Evolutionary conservation across 2,113 vertebrate genomes (phyloP).

Genomic region (Tonatia bakeri): DNA sequence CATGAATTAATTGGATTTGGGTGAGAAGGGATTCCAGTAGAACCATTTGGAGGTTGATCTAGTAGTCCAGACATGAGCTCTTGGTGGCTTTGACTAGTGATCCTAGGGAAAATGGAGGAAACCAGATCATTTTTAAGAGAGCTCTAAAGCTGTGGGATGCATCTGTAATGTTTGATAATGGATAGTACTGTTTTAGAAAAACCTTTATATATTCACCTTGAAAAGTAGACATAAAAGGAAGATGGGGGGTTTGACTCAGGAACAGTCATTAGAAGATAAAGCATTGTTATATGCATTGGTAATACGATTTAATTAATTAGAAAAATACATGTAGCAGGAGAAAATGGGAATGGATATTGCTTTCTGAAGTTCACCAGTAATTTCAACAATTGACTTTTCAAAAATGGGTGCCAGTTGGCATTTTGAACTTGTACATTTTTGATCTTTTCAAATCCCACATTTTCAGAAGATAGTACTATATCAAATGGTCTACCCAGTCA

Average conservation of each 20-base stretch:
- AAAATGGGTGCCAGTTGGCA: neutral
- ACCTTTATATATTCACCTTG: neutral
- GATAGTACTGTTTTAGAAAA: neutral
- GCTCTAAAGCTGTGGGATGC: neutral
- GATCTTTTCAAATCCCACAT: neutral
- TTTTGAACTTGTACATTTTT: neutral
- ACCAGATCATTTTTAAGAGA: neutral
- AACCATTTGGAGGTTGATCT: neutral
- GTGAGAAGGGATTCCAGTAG: neutral
- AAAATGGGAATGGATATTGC: neutral
- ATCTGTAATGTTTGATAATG: neutral
- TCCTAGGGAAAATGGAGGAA: neutral
- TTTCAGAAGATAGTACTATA: neutral
- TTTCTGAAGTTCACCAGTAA: neutral
- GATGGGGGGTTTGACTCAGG: neutral
- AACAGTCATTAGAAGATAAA: neutral
- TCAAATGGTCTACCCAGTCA: neutral
- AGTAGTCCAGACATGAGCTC: neutral
- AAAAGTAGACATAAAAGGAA: neutral
- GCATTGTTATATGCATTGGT: neutral
- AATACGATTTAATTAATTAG: neutral
- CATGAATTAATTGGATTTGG: neutral
- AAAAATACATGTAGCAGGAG: neutral
- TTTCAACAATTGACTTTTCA: neutral
- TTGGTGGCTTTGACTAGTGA: neutral